A percentile compares a stretch with the other conserved stretches of the same genome.
Evolutionary conservation across 2,113 vertebrate species (phyloP).

Genomic region (Verasper variegatus): DNA sequence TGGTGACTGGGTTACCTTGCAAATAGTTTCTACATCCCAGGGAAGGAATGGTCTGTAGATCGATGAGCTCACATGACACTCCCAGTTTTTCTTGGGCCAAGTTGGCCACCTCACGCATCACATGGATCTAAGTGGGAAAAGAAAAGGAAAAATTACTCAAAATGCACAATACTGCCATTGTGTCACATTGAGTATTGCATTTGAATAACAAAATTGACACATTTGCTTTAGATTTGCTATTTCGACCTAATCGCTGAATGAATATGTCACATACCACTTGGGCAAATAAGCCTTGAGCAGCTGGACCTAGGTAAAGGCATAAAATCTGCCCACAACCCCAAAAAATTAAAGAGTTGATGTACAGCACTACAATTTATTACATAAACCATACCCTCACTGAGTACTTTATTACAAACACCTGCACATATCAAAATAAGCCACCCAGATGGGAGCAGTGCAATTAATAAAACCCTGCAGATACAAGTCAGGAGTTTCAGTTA

Average conservation of each 20-base stretch:
- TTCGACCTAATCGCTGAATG: no score
- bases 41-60: conserved; percentile 96
- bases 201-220: not conserved
- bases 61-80: conserved; percentile 96
- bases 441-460: not conserved
- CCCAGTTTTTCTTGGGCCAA: conserved; percentile 98
- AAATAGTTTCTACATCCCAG: conserved; percentile 94
- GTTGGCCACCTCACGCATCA: conserved; percentile 91
- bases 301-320: no score
- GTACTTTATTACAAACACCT: no score
- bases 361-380: no score
- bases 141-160: not conserved
- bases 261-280: no score
- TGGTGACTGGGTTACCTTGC: conserved; percentile 85
- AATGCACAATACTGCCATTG: not conserved
- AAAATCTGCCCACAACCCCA: no score
- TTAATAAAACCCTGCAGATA: not conserved
- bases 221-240: no score
- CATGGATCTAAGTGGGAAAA: conserved; percentile 87
- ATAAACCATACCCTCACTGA: no score
- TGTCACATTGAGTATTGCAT: not conserved
- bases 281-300: no score
- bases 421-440: not conserved
- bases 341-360: no score
- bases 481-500: not conserved